These are phyloP conservation scores for Sebastiscus albofasciatus DNA, from an alignment of 2,797 vertebrate species.

Conservation along the genomic window DNA sequence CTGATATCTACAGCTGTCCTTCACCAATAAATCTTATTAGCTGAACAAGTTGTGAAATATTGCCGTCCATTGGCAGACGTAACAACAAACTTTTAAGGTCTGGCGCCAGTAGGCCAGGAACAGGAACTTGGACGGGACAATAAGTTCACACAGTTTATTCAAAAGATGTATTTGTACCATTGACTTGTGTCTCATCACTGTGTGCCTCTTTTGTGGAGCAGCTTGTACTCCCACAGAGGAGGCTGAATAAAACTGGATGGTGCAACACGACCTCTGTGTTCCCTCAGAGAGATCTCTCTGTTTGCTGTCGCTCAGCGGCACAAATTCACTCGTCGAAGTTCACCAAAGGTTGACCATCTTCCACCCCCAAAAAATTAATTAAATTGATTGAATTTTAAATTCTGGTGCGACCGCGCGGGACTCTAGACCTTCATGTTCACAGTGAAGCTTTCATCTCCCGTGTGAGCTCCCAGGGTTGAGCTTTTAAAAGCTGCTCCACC, in stretches of 20 bases:
- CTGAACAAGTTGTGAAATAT: not conserved
- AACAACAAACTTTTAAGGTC: not conserved
- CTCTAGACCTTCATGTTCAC: too few relatives aligned
- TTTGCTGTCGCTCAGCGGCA: too few relatives aligned
- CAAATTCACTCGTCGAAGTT: too few relatives aligned
- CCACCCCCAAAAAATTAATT: too few relatives aligned
- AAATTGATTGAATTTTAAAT: too few relatives aligned
- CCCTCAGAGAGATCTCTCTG: too few relatives aligned
- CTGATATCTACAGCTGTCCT: not conserved
- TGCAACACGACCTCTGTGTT: too few relatives aligned
- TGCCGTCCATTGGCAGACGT: not conserved
- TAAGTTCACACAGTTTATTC: not conserved
- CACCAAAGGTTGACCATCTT: too few relatives aligned
- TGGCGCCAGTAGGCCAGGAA: not conserved
- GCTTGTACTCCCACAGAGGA: not conserved
- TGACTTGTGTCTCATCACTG: not conserved
- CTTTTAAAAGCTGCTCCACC: not conserved
- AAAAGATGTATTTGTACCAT: not conserved
- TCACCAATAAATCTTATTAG: not conserved
- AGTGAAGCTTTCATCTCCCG: not conserved
- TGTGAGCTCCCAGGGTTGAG: not conserved
- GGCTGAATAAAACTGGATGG: not conserved
- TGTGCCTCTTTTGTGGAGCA: not conserved
- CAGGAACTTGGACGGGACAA: not conserved
- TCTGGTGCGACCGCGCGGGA: too few relatives aligned